Base-by-base conservation (phyloP, 1,140 invertebrate species). In the Hycleus phaleratus region DNA sequence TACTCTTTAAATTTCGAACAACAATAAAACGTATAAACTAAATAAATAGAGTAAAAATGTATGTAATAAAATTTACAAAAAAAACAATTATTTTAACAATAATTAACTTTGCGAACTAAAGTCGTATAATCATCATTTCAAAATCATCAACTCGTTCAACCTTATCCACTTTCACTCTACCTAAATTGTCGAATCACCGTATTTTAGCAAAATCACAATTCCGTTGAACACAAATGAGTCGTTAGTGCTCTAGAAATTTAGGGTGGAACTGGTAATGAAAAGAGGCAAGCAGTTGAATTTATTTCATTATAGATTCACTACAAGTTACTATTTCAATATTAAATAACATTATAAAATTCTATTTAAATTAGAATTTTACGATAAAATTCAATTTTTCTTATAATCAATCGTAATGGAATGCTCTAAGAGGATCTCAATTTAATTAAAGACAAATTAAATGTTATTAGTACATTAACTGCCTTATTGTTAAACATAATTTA, bases 141-240 rank as follows among this genome's bases (percentile, higher is more conserved):
- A 42, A 45, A 53, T 45, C 51, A 53, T 53, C 51, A 53, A 53
- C 12, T 53, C 45, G 51, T 46, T 53, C 51, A 53, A 53, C 51
- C 51, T 53, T 53, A 53, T 45, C 51, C 51, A 53, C 51, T 53
- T 53, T 53, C 51, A 53, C 51, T 46, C 42, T 45, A n/a, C 38
- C 51, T 53, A 53, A 53, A 53, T 53, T 53, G 51, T 53, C 51
- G 51, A 53, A 53, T 53, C 51, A 53, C 51, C 40, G 51, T 53
- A 53, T 53, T 53, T 53, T 53, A 53, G 51, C 51, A 25, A 53
- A 46, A 53, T 53, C 51, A 53, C 51, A 53, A 53, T 53, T 53
- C 51, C 51, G 51, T 53, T 53, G 51, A 53, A 53, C 51, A 46
- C 51, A 53, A 53, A 53, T 53, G 51, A 53, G 51, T 53, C 51